Evolutionary conservation across 2,888 invertebrate genomes (phyloP).

Genomic region (Mimas tiliae): DNA sequence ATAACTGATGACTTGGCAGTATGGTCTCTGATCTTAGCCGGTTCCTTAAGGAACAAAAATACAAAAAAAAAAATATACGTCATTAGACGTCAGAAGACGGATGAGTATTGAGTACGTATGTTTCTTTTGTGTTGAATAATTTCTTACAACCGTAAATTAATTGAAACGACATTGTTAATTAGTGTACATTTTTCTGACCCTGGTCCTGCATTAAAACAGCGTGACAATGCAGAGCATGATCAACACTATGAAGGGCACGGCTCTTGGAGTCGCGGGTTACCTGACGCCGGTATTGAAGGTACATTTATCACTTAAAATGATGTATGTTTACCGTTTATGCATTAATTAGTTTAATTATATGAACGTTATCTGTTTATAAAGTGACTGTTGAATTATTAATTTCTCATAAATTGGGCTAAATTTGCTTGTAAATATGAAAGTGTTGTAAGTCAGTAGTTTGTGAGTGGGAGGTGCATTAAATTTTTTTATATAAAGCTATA

Average conservation of each 20-base stretch:
- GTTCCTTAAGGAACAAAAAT: no score
- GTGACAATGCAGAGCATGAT: conserved; percentile 96
- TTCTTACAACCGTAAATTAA: not conserved
- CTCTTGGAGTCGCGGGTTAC: conserved; percentile 97
- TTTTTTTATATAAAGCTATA: no score
- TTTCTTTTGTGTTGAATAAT: conserved; percentile 15
- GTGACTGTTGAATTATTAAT: not conserved
- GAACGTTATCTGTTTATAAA: not conserved
- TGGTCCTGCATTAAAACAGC: not conserved
- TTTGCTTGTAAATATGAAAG: not conserved
- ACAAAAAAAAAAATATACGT: no score
- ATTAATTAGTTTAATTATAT: not conserved
- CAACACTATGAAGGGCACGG: conserved; percentile 97
- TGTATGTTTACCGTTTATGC: conserved; percentile 8
- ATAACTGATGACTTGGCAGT: no score
- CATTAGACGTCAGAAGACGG: conserved; percentile 5
- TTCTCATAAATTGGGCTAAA: not conserved
- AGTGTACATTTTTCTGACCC: not conserved
- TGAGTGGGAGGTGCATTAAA: no score
- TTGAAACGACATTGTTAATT: conserved; percentile 17
- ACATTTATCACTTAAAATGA: conserved; percentile 45
- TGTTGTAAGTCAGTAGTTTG: no score
- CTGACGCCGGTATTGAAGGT: conserved; percentile 98
- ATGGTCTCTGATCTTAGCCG: no score
- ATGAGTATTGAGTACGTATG: not conserved